Conservation (phyloP, 2,113 vertebrate species). For the Ptychochromis oligacanthus region DNA sequence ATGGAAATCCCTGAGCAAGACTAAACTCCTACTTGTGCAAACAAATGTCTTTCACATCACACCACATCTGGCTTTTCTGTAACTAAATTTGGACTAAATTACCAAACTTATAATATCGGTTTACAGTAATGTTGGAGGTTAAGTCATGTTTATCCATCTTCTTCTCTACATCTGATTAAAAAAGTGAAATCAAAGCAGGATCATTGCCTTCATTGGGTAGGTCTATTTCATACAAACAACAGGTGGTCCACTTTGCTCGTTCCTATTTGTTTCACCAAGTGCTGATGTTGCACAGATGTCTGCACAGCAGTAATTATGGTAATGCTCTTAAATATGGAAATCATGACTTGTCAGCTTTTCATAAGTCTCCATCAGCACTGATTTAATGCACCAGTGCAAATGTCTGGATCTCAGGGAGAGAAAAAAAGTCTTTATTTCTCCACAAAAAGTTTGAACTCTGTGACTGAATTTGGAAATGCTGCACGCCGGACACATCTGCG, state of each 20-base stretch:
- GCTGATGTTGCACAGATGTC: conserved; percentile 39
- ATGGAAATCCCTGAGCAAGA: background rate
- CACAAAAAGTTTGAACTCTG: background rate
- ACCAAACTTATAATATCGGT: background rate
- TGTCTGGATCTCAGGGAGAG: conserved; percentile 20
- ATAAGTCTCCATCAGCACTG: conserved; percentile 28
- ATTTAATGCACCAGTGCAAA: conserved; percentile 35
- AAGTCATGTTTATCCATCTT: background rate
- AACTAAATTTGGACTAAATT: background rate
- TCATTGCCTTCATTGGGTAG: background rate
- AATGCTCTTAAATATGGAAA: conserved; percentile 40
- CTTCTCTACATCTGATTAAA: background rate
- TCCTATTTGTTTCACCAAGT: conserved; percentile 1
- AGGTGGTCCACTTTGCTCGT: background rate
- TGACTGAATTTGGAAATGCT: conserved; percentile 15
- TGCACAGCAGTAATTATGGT: conserved; percentile 20
- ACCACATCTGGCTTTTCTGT: background rate
- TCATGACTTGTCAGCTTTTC: conserved; percentile 36
- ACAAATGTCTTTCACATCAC: background rate
- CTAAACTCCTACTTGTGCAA: background rate
- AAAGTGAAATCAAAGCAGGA: background rate
- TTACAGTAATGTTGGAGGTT: background rate
- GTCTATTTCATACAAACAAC: conserved; percentile 12
- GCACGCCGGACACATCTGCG: conserved; percentile 39
- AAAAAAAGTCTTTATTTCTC: conserved; percentile 4